Percentiles rank a stretch among this genome's conserved stretches.
Evolutionary conservation across 2,113 vertebrate species (phyloP).

Genomic region (Heliornis fulica): DNA sequence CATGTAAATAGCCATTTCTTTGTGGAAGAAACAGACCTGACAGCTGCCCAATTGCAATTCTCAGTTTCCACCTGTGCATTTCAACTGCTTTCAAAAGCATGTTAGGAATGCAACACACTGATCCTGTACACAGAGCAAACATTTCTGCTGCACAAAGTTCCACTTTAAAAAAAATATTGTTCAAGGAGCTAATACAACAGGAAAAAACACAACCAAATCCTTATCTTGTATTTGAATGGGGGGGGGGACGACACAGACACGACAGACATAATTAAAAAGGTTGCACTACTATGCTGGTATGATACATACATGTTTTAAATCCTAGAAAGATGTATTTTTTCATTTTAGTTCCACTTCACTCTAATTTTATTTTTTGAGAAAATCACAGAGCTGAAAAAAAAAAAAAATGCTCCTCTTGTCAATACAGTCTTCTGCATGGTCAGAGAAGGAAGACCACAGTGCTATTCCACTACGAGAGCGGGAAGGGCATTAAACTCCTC

Average conservation of each 20-base stretch:
- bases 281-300: no score
- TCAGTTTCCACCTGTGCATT: neutral
- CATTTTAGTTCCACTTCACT: neutral
- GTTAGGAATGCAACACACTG: accelerated
- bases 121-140: accelerated
- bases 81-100: neutral
- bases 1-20: accelerated
- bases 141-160: neutral
- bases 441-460: neutral
- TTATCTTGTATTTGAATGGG: accelerated
- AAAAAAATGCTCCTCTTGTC: neutral
- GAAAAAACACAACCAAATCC: accelerated
- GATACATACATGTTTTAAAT: accelerated
- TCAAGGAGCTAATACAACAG: accelerated
- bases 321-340: accelerated
- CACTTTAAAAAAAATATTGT: accelerated
- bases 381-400: neutral
- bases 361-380: neutral
- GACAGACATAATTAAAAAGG: no score
- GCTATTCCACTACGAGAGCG: accelerated
- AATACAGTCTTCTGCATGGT: accelerated
- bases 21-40: accelerated
- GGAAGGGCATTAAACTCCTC: neutral
- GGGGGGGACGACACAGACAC: neutral
- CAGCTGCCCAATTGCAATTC: neutral